These are phyloP conservation scores for Leptogaster cylindrica DNA, from an alignment of 2,888 invertebrate genomes.

Conservation along the genomic window DNA sequence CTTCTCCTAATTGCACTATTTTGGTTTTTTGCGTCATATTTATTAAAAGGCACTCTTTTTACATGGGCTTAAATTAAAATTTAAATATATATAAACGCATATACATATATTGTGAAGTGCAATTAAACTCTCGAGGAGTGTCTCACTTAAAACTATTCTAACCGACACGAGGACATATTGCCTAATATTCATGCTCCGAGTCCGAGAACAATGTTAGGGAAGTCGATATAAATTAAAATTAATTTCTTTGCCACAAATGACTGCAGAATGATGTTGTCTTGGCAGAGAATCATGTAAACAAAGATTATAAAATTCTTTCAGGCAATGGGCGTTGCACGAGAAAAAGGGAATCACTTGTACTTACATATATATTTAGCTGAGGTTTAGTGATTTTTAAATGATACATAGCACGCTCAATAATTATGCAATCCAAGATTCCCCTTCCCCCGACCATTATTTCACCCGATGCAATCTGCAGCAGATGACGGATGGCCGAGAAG, in stretches of 20 bases:
- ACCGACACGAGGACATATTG: too few relatives aligned
- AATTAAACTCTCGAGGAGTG: too few relatives aligned
- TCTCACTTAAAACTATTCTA: too few relatives aligned
- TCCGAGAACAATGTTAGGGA: too few relatives aligned
- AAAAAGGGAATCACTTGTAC: background rate
- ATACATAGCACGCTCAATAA: background rate
- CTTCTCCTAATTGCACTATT: too few relatives aligned
- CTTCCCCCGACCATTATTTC: conserved; percentile 15
- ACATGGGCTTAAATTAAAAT: too few relatives aligned
- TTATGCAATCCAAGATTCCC: conserved; percentile 9
- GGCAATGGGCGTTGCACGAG: background rate
- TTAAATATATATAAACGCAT: too few relatives aligned
- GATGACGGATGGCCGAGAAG: conserved; percentile 2
- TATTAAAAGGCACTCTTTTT: too few relatives aligned
- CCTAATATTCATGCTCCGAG: too few relatives aligned
- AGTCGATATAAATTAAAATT: conserved; percentile 5
- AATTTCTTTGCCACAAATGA: background rate
- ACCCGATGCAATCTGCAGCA: background rate
- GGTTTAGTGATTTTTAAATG: background rate
- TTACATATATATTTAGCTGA: background rate
- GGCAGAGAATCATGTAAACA: conserved; percentile 18
- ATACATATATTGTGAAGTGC: too few relatives aligned
- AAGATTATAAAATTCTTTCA: background rate
- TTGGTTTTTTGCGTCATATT: too few relatives aligned
- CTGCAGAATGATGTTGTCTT: conserved; percentile 13